Conservation (phyloP, 2,113 vertebrate species). For the Myodes glareolus region DNA sequence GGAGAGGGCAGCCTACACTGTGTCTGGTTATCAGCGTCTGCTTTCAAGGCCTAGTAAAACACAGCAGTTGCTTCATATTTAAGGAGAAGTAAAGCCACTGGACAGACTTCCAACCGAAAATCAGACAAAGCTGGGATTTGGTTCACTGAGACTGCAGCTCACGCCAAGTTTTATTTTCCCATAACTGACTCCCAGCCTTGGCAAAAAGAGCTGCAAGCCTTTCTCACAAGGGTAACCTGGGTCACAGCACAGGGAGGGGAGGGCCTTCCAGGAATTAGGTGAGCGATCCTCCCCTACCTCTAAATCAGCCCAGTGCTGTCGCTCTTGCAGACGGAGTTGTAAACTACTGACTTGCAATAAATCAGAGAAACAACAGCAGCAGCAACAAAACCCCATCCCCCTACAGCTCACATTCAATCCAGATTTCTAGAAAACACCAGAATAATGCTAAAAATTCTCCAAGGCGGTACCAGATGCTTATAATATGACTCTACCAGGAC, state of each 20-base stretch:
- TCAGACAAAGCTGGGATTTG: conserved; percentile 57
- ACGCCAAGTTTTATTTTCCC: conserved; percentile 76
- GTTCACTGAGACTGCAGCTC: conserved; percentile 39
- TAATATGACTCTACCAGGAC: not conserved
- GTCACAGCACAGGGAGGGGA: conserved; percentile 59
- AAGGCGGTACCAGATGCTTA: conserved; percentile 62
- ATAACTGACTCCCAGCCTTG: conserved; percentile 72
- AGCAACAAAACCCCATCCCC: not conserved
- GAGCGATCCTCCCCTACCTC: not conserved
- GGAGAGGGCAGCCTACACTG: not conserved
- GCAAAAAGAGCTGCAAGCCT: conserved; percentile 25
- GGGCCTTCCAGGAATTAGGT: conserved; percentile 67
- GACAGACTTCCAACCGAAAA: conserved; percentile 71
- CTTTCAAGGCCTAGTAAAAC: conserved; percentile 46
- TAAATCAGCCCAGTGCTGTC: not conserved
- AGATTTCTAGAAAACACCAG: conserved; percentile 71
- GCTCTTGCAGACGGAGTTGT: conserved; percentile 32
- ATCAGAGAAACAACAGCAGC: not conserved
- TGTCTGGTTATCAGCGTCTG: conserved; percentile 1
- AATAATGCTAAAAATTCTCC: conserved; percentile 56
- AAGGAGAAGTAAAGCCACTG: conserved; percentile 65
- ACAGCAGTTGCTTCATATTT: conserved; percentile 69
- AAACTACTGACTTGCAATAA: conserved; percentile 33
- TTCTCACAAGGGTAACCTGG: conserved; percentile 74
- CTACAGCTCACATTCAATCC: conserved; percentile 62